Percentiles rank a stretch among this genome's conserved stretches.
Evolutionary conservation across 2,797 vertebrate species (phyloP).

Genomic region (Sebastes trivittatus): DNA sequence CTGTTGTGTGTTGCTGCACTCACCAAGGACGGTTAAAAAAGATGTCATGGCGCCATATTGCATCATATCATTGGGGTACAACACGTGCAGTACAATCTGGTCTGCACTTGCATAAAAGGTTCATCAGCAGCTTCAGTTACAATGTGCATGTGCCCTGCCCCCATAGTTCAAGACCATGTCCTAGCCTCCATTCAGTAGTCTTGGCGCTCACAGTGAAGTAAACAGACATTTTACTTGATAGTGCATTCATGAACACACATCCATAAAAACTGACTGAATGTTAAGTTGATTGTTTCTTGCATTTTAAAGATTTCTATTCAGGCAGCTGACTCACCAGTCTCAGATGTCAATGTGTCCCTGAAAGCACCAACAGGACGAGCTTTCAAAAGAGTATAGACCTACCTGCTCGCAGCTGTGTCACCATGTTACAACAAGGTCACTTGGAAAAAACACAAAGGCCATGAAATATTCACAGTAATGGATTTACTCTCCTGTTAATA

Average conservation of each 20-base stretch:
- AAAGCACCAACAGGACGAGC: background rate
- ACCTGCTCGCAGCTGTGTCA: background rate
- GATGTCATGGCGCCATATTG: background rate
- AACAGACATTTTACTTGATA: background rate
- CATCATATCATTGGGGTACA: background rate
- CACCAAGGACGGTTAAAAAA: background rate
- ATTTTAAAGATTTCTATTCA: background rate
- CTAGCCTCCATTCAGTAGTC: background rate
- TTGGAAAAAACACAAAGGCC: background rate
- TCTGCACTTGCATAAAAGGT: background rate
- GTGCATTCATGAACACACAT: background rate
- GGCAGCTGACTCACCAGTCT: background rate
- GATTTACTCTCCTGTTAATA: background rate
- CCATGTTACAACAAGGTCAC: background rate
- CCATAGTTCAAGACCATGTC: background rate
- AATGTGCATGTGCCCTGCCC: background rate
- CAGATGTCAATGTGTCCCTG: background rate
- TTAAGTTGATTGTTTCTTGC: background rate
- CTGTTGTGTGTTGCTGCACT: background rate
- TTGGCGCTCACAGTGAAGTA: background rate
- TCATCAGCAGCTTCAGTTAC: background rate
- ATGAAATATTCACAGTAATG: background rate
- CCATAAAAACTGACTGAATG: background rate
- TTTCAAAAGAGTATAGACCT: background rate
- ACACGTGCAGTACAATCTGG: background rate